Base-by-base conservation (phyloP, 2,797 vertebrate genomes). In the Threskiornis aethiopicus region DNA sequence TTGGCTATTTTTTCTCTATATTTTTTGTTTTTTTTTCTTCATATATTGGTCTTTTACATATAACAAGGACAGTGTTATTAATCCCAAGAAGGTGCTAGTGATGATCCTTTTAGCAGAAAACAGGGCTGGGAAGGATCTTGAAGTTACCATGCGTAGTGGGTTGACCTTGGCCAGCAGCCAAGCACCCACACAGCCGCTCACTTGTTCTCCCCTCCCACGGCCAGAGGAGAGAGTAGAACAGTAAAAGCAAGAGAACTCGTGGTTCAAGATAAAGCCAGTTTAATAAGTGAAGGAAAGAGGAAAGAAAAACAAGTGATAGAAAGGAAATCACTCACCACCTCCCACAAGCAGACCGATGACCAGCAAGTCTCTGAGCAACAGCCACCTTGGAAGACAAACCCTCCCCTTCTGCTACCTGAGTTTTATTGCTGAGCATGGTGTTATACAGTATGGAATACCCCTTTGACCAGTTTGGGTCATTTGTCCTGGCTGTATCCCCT, bases 151-250 rank as follows among this genome's bases (percentile, higher is more conserved):
- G 1, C 65, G 21, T 39, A 20, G 75, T 39, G 71, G 25, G 26
- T 76, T 96, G 93, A 76, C 87, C 81, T 84, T 95, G 93, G 42
- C 51, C 54, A 69, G 37, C 47, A 70, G 55, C 81, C 84, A 87
- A 19, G 26, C 51, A 39, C 49, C 41, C 76, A 67, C 82, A 37
- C 1, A 5, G 33, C 78, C 18, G 5, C 37, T 86, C 39, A 17
- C 28, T 95, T 1, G 2, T 66, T 22, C 28, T 51, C 16, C 61
- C 5, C 2, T 90, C 67, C 75, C 61, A 39, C 0, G 0, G 31
- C 84, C 44, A 75, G 79, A 51, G 35, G 42, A 77, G 26, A 75
- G 31, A 67, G 17, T 13, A 65, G 21, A 78, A 22, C 51, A 80
- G 39, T 35, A 88, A 78, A 78, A 72, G 20, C 31, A 81, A 88